Base-by-base conservation (phyloP, 2,888 invertebrate species). In the Blomia tropicalis region DNA sequence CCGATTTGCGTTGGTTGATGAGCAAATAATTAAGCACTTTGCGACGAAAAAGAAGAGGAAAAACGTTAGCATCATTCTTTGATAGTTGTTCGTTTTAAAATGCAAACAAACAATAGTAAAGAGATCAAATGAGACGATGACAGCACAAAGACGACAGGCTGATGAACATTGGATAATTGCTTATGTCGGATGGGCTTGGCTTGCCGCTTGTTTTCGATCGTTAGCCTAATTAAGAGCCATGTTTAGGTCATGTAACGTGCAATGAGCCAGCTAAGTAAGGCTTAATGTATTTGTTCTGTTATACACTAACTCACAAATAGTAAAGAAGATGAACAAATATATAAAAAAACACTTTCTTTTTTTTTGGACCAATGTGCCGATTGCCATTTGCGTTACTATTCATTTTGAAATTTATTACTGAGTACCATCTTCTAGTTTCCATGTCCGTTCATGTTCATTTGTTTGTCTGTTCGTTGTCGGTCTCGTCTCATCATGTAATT, bases 121-220 rank as follows among this genome's bases (percentile, higher is more conserved):
- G 7, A 11, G 51, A 19, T 47, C 11, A n/a, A 47, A 47, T 7
- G 51, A 47, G n/a, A n/a, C n/a, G n/a, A n/a, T n/a, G n/a, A n/a
- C n/a, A n/a, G n/a, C n/a, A n/a, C n/a, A n/a, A n/a, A n/a, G n/a
- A n/a, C n/a, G n/a, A n/a, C n/a, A n/a, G n/a, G n/a, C n/a, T n/a
- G n/a, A n/a, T n/a, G n/a, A n/a, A n/a, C n/a, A n/a, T n/a, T n/a
- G n/a, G n/a, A n/a, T n/a, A n/a, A n/a, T n/a, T n/a, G n/a, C n/a
- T n/a, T n/a, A n/a, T n/a, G n/a, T n/a, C n/a, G 7, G 51, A 25
- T 27, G 51, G 51, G 27, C n/a, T n/a, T 47, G 51, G 51, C 51
- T 47, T 47, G 51, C n/a, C 51, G n/a, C 51, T 47, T 47, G 51
- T 47, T 47, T 47, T n/a, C 7, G 51, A 47, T 47, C 51, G 51